Conservation (phyloP, 2,113 vertebrate species). For the Neogale vison region DNA sequence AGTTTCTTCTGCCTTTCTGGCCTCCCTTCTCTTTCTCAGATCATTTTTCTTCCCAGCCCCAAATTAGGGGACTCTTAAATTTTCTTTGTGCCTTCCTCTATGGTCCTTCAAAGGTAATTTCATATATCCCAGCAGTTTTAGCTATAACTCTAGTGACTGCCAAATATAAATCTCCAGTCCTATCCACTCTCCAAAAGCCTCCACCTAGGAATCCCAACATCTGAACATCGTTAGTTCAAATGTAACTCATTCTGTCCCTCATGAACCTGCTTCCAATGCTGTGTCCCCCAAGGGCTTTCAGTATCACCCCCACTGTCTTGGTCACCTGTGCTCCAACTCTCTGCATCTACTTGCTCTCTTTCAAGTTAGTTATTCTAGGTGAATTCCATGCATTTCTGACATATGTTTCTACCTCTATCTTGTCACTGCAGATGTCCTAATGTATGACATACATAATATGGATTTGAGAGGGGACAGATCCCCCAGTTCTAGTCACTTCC, state of each 20-base stretch:
- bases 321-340: not conserved
- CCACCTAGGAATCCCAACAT: not conserved
- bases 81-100: not conserved
- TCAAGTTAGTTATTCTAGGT: not conserved
- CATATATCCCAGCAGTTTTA: not conserved
- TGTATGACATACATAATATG: not conserved
- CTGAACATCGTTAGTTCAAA: not conserved
- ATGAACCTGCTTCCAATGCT: not conserved
- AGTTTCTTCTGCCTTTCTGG: not conserved
- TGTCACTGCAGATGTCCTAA: not conserved
- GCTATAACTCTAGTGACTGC: not conserved
- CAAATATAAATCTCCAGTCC: not conserved
- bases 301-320: not conserved
- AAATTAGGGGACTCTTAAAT: not conserved
- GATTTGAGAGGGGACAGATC: not conserved
- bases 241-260: not conserved
- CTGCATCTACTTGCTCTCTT: not conserved
- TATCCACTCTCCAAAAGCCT: not conserved
- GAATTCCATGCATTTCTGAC: not conserved
- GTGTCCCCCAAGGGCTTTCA: not conserved
- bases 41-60: not conserved
- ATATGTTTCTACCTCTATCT: not conserved
- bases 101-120: not conserved
- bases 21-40: not conserved
- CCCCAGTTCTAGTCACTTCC: not conserved